Evolutionary conservation across 2,797 vertebrate species (phyloP), one percentile per base, ranked within the genome.

Genomic region (Rhynchotus rufescens): DNA sequence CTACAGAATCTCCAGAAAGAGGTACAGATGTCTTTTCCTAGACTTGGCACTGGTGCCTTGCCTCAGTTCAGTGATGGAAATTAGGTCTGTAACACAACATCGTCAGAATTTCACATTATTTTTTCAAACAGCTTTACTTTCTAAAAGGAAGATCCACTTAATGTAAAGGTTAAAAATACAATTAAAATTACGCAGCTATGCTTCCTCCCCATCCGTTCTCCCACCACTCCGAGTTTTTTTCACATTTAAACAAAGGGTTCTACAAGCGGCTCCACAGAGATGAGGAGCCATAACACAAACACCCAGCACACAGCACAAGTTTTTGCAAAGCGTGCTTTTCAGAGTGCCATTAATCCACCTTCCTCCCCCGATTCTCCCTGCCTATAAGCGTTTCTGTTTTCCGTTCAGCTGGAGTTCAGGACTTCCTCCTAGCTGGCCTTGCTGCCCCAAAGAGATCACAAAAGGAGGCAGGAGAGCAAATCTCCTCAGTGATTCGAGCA

Each of bases 301-400:
- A 54, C n/a, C 21, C 40, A 65, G 42, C 14, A 54, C n/a, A 17
- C 40, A 47, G 36, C 0, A 0, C 17, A 74, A 4, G 6, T 28
- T 73, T 87, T 79, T 73, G 20, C 19, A 11, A 1, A 0, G 2
- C 4, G 5, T 34, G 72, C n/a, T 72, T 87, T 65, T 74, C 61
- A 32, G 38, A 38, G 42, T 72, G 42, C 32, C 7, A 56, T 45
- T 44, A 75, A 56, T 34, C 12, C 51, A 44, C 11, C 7, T 83
- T 85, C 66, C 82, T 80, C 61, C 68, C 23, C 42, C 6, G 9
- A 51, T 78, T 44, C 21, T 78, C 45, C 44, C 12, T 38, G 40
- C 36, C 68, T 20, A 8, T 36, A 56, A 84, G 45, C 5, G 84
- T 65, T 68, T 72, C 34, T 54, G 13, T 77, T 82, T 89, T 40